Evolutionary conservation across 2,113 vertebrate genomes (phyloP).

Genomic region (Poeciliopsis prolifica): DNA sequence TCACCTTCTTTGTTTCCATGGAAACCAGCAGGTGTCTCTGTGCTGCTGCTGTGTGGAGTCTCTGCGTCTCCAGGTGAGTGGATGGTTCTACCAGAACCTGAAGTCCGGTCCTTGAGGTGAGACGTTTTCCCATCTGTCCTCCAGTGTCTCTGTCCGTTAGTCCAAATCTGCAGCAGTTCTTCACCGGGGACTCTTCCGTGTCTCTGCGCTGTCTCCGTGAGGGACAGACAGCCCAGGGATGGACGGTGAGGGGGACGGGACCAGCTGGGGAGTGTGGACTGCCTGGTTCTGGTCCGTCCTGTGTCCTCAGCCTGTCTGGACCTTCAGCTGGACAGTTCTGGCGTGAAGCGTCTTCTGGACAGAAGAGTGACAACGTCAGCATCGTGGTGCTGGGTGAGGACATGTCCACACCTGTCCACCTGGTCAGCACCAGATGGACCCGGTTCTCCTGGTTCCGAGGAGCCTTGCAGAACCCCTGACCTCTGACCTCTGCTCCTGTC

Average conservation of each 20-base stretch:
- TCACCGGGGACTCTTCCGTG: not conserved
- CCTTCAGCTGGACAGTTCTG: not conserved
- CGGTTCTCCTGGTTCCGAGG: no score
- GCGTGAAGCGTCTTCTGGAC: not conserved
- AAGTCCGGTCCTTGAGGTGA: not conserved
- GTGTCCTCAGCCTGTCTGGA: not conserved
- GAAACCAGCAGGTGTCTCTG: not conserved
- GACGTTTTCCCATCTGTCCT: not conserved
- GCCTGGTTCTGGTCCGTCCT: not conserved
- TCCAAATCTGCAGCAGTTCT: slow-evolving; percentile 38
- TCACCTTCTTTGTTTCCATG: not conserved
- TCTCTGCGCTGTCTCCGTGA: slow-evolving; percentile 17
- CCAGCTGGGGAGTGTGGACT: not conserved
- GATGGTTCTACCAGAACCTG: not conserved
- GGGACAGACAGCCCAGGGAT: not conserved
- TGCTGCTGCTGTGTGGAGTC: not conserved
- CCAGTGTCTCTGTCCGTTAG: slow-evolving; percentile 7
- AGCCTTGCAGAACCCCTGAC: not conserved
- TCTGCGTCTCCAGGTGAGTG: not conserved
- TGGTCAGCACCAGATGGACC: not conserved
- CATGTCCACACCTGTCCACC: not conserved
- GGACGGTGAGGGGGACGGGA: slow-evolving; percentile 7
- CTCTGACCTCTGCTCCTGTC: not conserved
- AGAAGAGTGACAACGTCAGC: not conserved
- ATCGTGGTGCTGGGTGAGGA: slow-evolving; percentile 10